A percentile compares a stretch with the other conserved stretches of the same genome.
These are phyloP conservation scores for Cyclura pinguis DNA, from an alignment of 2,797 vertebrate genomes.

Conservation along the genomic window DNA sequence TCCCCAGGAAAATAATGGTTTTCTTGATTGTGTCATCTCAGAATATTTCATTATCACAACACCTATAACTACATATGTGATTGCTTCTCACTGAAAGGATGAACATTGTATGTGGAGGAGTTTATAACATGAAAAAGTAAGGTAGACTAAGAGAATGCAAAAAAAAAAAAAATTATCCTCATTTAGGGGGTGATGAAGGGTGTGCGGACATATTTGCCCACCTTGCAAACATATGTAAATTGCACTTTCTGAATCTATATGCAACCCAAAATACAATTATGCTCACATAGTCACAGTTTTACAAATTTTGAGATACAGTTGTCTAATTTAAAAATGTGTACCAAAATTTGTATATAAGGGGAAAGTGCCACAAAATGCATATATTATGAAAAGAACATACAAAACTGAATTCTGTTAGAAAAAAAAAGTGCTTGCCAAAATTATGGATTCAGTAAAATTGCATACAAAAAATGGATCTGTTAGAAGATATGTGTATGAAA, in stretches of 20 bases:
- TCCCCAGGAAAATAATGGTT: neutral
- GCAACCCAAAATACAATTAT: neutral
- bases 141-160: neutral
- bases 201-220: neutral
- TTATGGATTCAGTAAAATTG: neutral
- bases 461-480: neutral
- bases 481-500: neutral
- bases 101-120: neutral
- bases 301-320: neutral
- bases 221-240: neutral
- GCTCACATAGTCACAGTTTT: neutral
- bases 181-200: neutral
- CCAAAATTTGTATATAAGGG: neutral
- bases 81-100: neutral
- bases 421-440: neutral
- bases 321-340: neutral
- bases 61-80: neutral
- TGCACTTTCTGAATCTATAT: neutral
- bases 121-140: neutral
- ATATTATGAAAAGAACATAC: neutral
- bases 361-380: neutral
- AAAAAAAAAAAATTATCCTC: neutral
- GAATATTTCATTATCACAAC: neutral
- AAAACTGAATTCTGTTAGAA: neutral
- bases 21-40: neutral